A percentile compares a stretch with the other conserved stretches of the same genome.
Conservation (phyloP, 2,113 vertebrate species). For the Natator depressus region DNA sequence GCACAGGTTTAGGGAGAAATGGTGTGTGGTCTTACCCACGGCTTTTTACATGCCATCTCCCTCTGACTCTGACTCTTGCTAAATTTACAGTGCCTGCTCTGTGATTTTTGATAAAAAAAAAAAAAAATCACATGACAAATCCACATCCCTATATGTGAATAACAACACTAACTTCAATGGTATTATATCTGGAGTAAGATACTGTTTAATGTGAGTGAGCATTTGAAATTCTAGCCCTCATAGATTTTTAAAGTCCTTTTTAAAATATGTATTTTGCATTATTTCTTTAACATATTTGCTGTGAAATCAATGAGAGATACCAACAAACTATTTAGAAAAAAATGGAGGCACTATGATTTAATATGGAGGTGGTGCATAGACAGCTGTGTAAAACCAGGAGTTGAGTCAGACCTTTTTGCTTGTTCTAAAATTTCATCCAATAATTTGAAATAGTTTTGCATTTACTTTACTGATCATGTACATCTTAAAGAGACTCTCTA, state of each 20-base stretch:
- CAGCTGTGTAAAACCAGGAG: background rate
- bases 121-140: no score
- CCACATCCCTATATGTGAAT: no score
- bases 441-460: fast-evolving
- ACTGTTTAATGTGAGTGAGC: background rate
- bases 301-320: no score
- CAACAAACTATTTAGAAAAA: background rate
- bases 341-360: background rate
- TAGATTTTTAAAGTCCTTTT: background rate
- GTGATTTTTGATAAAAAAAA: no score
- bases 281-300: background rate
- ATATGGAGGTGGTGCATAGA: background rate
- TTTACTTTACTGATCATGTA: background rate
- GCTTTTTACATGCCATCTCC: no score
- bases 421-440: fast-evolving
- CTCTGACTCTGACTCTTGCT: background rate
- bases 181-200: background rate
- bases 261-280: background rate
- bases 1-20: no score
- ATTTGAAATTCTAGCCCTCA: background rate
- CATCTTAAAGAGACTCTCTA: background rate
- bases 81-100: background rate
- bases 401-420: background rate
- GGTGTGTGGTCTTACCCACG: no score
- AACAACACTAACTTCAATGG: no score